These are phyloP conservation scores for Chalcosyrphus nemorum DNA, from an alignment of 2,888 invertebrate species.

Conservation along the genomic window DNA sequence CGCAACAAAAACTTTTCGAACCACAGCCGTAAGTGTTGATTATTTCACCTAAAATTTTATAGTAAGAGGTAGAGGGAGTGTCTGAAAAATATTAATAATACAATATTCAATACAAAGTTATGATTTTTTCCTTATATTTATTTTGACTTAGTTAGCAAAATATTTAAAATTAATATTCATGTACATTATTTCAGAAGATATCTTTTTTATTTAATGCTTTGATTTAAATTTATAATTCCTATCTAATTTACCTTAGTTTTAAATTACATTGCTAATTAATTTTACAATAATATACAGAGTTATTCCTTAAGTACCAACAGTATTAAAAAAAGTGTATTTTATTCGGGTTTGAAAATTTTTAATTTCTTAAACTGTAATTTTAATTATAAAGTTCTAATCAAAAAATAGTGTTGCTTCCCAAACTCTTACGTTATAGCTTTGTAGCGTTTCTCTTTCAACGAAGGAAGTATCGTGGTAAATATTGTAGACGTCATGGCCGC, in stretches of 20 bases:
- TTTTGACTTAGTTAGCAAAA: slow-evolving; percentile 64
- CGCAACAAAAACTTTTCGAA: too few species aligned
- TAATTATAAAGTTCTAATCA: background rate
- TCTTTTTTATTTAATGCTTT: slow-evolving; percentile 42
- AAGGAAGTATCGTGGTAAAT: background rate
- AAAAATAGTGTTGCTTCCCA: slow-evolving; percentile 19
- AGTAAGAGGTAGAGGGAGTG: too few species aligned
- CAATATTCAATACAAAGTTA: background rate
- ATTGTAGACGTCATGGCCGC: too few species aligned
- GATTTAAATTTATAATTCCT: slow-evolving; percentile 54
- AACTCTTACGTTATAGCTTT: background rate
- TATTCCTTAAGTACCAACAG: slow-evolving; percentile 60
- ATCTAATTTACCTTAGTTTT: slow-evolving; percentile 61
- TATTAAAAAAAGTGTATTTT: slow-evolving; percentile 38
- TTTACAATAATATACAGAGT: slow-evolving; percentile 66
- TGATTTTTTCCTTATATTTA: slow-evolving; percentile 33
- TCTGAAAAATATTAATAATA: background rate
- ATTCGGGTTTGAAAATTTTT: slow-evolving; percentile 30
- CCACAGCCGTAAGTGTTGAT: too few species aligned
- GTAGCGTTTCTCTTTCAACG: background rate
- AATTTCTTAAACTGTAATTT: background rate
- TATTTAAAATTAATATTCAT: slow-evolving; percentile 60
- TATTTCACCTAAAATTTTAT: too few species aligned
- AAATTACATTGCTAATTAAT: slow-evolving; percentile 48
- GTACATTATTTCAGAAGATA: slow-evolving; percentile 39